Conservation (phyloP, 2,888 invertebrate species). For the Molanna angustata region DNA sequence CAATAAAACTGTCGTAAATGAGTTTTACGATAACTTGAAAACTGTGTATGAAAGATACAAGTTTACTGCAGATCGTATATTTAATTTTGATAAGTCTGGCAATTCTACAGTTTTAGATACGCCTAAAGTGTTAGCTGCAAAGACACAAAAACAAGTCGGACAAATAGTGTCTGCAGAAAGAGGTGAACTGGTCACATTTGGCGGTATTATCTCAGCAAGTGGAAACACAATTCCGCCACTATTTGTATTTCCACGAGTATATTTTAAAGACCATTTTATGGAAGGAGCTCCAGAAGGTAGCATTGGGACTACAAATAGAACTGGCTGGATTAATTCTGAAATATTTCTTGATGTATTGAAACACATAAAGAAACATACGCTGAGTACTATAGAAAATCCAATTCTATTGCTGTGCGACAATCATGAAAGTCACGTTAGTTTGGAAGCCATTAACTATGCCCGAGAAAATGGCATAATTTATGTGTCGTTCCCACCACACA, state of each 20-base stretch:
- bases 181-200: slow-evolving; percentile 36
- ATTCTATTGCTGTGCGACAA: slow-evolving; percentile 38
- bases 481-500: slow-evolving; percentile 35
- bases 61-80: slow-evolving; percentile 14
- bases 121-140: slow-evolving; percentile 29
- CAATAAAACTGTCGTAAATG: not conserved
- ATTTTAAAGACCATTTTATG: slow-evolving; percentile 33
- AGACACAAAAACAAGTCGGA: slow-evolving; percentile 34
- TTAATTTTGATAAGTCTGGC: not conserved
- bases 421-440: slow-evolving; percentile 36
- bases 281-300: slow-evolving; percentile 35
- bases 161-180: slow-evolving; percentile 35
- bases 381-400: slow-evolving; percentile 14
- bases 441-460: slow-evolving; percentile 33
- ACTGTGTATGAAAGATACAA: slow-evolving; percentile 7
- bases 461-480: slow-evolving; percentile 32
- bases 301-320: slow-evolving; percentile 34
- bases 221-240: slow-evolving; percentile 36
- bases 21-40: slow-evolving; percentile 31
- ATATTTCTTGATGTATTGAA: slow-evolving; percentile 35
- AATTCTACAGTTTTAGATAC: not conserved
- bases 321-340: slow-evolving; percentile 36
- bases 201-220: slow-evolving; percentile 35
- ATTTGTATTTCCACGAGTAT: slow-evolving; percentile 35
- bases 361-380: slow-evolving; percentile 25